Evolutionary conservation across 2,888 invertebrate genomes (phyloP), one percentile per base, ranked within the genome.

Genomic region (Augochlorella aurata): DNA sequence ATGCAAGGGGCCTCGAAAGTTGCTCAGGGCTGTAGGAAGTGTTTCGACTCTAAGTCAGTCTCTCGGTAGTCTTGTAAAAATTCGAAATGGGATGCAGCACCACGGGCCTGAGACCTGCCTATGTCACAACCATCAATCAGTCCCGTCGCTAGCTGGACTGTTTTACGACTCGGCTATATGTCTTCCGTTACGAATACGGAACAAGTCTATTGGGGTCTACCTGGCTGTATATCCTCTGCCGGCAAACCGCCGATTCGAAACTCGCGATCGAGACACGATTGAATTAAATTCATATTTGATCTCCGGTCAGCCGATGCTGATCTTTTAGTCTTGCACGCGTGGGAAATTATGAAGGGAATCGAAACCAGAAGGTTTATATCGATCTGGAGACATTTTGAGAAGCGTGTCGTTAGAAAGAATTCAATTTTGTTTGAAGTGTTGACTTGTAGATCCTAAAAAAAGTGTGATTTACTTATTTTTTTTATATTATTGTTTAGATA

Each of bases 31-130:
- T n/a, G 63, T 63, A 38, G 63, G 63, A 63, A 63, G 63, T 18
- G 63, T 63, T 29, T 29, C 18, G 12, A 63, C 63, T 63, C 29
- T 10, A 29, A 29, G 61, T 16, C 29, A 16, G 29, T 29, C 29
- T 29, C 38, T 38, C 38, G 38, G 38, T n/a, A 63, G 63, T 63
- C 63, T 63, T 63, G 63, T 38, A 38, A 63, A 63, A 63, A 63
- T 63, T 29, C 14, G 24, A 58, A 63, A 63, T 29, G 38, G 58
- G 58, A 58, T 16, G 58, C 58, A 8, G 24, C 58, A 24, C 29
- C 14, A 16, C 58, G 7, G 24, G 16, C 24, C 58, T 16, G 38
- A n/a, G 63, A 63, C 38, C 63, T n/a, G 63, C 18, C 18, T 18
- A 9, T 38, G 63, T 38, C 38, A 18, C 63, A 0, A 5, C 24